Evolutionary conservation across 2,888 invertebrate genomes (phyloP).

Genomic region (Diaphora mendica): DNA sequence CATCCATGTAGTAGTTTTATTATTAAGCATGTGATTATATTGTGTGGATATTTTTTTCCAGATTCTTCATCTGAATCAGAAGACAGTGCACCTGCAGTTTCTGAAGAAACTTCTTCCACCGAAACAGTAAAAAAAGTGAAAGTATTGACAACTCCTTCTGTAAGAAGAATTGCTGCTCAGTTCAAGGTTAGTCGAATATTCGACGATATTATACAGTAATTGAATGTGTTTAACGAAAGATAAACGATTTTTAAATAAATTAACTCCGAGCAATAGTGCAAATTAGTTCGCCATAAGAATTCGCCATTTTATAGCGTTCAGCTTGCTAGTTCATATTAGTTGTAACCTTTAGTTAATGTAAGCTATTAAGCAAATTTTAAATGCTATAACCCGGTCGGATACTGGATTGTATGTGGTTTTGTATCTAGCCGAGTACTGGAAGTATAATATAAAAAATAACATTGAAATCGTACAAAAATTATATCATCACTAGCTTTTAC

Average conservation of each 20-base stretch:
- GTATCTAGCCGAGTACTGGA: too few species aligned
- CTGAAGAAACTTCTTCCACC: constrained; percentile 43
- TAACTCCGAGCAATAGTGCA: background rate
- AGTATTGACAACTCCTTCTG: constrained; percentile 96
- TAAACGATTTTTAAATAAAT: background rate
- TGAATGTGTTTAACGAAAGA: background rate
- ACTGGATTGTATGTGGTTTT: too few species aligned
- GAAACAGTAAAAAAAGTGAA: constrained; percentile 64
- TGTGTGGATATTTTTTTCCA: constrained; percentile 38
- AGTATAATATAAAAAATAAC: too few species aligned
- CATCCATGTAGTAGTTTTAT: too few species aligned
- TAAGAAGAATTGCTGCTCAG: constrained; percentile 96
- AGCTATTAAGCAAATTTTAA: too few species aligned
- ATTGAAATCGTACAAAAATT: too few species aligned
- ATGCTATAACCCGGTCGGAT: too few species aligned
- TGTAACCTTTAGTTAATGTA: too few species aligned
- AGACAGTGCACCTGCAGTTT: constrained; percentile 39
- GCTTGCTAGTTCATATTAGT: too few species aligned
- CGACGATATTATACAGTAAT: background rate
- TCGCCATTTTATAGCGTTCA: too few species aligned
- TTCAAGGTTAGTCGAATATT: constrained; percentile 87
- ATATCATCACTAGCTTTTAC: too few species aligned
- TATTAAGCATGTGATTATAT: background rate
- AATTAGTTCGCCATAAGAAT: background rate
- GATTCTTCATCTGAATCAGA: constrained; percentile 52